Conservation (phyloP, 2,113 vertebrate species). For the Mormyrus iriodes region DNA sequence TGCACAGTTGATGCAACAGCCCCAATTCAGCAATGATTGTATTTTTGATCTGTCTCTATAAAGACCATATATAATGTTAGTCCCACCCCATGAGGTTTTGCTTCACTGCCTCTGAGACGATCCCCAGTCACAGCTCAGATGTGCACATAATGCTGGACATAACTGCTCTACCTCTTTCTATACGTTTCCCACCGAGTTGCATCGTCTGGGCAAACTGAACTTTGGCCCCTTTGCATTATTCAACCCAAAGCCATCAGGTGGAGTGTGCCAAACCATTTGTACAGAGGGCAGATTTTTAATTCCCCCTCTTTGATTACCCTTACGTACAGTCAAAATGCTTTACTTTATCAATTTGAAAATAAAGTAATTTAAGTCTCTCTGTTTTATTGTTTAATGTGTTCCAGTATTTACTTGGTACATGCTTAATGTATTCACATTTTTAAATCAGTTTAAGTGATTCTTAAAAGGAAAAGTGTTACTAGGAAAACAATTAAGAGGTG, state of each 20-base stretch:
- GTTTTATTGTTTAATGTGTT: neutral
- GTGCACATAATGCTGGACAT: neutral
- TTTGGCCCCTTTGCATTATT: neutral
- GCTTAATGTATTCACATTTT: neutral
- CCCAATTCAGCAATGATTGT: too few species aligned
- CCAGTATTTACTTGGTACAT: neutral
- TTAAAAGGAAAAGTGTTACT: neutral
- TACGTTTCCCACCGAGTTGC: neutral
- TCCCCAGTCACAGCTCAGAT: neutral
- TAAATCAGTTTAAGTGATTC: neutral
- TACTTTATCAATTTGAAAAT: neutral
- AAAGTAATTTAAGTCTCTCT: constrained; percentile 14
- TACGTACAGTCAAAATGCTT: neutral
- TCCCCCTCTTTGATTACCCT: neutral
- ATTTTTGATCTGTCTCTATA: too few species aligned
- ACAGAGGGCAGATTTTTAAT: neutral
- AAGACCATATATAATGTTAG: too few species aligned
- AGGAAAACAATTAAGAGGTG: neutral
- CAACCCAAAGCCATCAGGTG: neutral
- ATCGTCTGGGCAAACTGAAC: neutral
- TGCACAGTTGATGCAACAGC: too few species aligned
- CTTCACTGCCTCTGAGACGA: neutral
- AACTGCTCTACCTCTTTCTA: neutral
- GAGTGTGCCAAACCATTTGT: neutral
- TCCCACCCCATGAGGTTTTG: neutral